Conservation (phyloP, 2,113 vertebrate genomes). For the Tretioscincus oriximinensis region DNA sequence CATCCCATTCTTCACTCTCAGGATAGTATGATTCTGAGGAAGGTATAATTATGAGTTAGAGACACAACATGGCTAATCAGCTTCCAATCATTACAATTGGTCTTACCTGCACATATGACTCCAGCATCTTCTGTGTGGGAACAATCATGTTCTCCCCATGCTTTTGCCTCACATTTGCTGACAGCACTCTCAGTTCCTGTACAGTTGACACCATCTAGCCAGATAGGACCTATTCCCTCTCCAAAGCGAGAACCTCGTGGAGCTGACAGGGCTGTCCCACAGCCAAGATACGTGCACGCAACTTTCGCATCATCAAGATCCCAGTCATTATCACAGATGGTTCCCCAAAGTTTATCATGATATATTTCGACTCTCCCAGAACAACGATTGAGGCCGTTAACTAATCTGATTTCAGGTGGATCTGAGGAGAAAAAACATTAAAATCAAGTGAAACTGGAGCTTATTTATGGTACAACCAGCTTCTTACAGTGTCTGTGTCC, state of each 20-base stretch:
- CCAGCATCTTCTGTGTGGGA: slow-evolving; percentile 24
- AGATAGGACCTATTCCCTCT: slow-evolving; percentile 18
- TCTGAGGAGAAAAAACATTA: not conserved
- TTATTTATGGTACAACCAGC: not conserved
- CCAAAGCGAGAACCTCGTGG: slow-evolving; percentile 10
- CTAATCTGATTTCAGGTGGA: slow-evolving; percentile 7
- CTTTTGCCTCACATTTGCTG: slow-evolving; percentile 2
- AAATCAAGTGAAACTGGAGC: not conserved
- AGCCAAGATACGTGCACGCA: slow-evolving; percentile 40
- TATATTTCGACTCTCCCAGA: slow-evolving; percentile 35
- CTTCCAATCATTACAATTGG: too few species aligned
- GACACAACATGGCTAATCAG: not conserved
- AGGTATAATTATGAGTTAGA: not conserved
- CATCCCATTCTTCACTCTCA: not conserved
- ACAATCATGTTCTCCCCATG: slow-evolving; percentile 25
- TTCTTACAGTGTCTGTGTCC: not conserved
- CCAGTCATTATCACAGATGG: slow-evolving; percentile 31
- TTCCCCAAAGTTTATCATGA: slow-evolving; percentile 46
- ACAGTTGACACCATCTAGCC: slow-evolving; percentile 16
- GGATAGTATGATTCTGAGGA: too few species aligned
- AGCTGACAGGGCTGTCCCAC: slow-evolving; percentile 26
- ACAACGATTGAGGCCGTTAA: slow-evolving; percentile 19
- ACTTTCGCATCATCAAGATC: slow-evolving; percentile 17
- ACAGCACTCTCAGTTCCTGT: slow-evolving; percentile 22
- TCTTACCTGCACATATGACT: slow-evolving; percentile 42